Evolutionary conservation across 1,140 invertebrate species (phyloP).

Genomic region (Lepidurus packardi): DNA sequence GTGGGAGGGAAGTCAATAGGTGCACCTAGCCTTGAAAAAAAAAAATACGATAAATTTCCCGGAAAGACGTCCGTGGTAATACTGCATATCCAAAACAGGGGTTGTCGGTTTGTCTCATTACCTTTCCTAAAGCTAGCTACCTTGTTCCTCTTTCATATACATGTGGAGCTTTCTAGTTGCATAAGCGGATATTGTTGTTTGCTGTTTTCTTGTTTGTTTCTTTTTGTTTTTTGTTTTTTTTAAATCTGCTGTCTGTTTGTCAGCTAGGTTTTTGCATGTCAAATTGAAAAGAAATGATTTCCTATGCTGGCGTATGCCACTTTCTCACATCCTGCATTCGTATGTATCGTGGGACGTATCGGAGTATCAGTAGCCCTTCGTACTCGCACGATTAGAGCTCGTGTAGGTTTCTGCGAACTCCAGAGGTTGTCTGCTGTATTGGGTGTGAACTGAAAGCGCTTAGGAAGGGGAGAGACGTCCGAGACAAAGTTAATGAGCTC

Average conservation of each 20-base stretch:
- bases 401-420: neutral
- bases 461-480: neutral
- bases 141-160: neutral
- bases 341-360: neutral
- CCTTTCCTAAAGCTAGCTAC: neutral
- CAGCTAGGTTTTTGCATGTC: neutral
- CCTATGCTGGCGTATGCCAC: neutral
- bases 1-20: neutral
- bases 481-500: conserved; percentile 10
- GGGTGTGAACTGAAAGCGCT: neutral
- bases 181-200: neutral
- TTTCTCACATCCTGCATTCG: neutral
- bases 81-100: neutral
- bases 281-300: neutral
- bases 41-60: neutral
- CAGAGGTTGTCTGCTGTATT: neutral
- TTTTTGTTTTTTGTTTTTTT: neutral
- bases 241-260: neutral
- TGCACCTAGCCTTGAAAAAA: neutral
- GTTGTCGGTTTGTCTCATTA: neutral
- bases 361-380: neutral
- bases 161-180: neutral
- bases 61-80: neutral
- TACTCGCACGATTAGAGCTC: conserved; percentile 10
- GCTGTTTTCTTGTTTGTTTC: neutral